A percentile compares a stretch with the other conserved stretches of the same genome.
Evolutionary conservation across 64 coral and sea anemone genomes (phyloP).

Genomic region (Dendronephthya gigantea): DNA sequence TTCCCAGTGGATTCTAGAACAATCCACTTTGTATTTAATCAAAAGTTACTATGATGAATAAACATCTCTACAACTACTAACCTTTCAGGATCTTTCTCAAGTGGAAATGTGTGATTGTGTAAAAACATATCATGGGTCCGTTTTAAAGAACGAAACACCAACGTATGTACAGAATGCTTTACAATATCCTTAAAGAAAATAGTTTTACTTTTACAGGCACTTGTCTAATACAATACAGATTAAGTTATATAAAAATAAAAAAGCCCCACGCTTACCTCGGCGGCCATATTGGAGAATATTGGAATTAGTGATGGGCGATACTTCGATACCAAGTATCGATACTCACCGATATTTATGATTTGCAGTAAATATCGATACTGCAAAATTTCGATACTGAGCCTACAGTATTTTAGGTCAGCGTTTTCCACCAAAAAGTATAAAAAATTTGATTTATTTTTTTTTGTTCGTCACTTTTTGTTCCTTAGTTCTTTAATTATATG

Average conservation of each 20-base stretch:
- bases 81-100: constrained; percentile 61
- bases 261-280: background rate
- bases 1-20: too few relatives aligned
- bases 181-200: constrained; percentile 68
- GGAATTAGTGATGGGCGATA: too few relatives aligned
- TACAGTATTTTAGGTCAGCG: too few relatives aligned
- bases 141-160: constrained; percentile 97
- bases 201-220: background rate
- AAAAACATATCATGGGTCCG: constrained; percentile 97
- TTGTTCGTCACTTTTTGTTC: too few relatives aligned
- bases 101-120: constrained; percentile 72
- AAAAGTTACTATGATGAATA: background rate
- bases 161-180: constrained; percentile 98
- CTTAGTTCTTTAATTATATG: too few relatives aligned
- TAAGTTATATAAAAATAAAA: background rate
- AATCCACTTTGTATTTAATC: too few relatives aligned
- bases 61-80: background rate
- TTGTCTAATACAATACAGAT: background rate
- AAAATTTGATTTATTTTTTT: too few relatives aligned
- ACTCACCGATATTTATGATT: too few relatives aligned
- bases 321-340: too few relatives aligned
- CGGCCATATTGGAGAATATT: background rate
- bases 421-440: too few relatives aligned
- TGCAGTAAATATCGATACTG: too few relatives aligned
- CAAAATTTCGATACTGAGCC: too few relatives aligned